These are phyloP conservation scores for Cranoglanis bouderius DNA, from an alignment of 2,113 vertebrate species.

Conservation along the genomic window DNA sequence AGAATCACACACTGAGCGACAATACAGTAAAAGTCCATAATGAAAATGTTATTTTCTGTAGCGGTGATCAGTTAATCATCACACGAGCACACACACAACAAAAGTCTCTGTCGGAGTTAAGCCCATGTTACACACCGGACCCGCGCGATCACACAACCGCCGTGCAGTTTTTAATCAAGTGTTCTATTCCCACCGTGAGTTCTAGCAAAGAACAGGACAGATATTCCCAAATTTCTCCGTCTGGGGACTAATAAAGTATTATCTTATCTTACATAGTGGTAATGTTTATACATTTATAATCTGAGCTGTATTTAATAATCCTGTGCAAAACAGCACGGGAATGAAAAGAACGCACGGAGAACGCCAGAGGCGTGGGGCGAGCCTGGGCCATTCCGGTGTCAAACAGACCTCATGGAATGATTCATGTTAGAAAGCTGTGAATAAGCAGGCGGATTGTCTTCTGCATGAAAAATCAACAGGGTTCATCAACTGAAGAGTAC, in stretches of 20 bases:
- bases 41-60: neutral
- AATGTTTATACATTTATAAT: neutral
- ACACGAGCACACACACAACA: neutral
- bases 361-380: no score
- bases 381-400: no score
- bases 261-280: no score
- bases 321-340: neutral
- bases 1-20: neutral
- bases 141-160: no score
- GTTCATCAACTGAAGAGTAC: neutral
- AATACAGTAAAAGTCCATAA: neutral
- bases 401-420: neutral
- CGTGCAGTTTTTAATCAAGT: neutral
- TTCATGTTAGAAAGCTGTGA: neutral
- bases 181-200: no score
- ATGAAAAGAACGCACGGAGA: neutral
- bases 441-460: neutral
- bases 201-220: neutral
- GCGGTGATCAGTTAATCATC: neutral
- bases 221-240: no score
- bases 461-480: neutral
- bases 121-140: neutral
- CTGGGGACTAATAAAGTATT: no score
- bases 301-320: neutral
- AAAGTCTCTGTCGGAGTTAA: neutral